Conservation (phyloP, 2,888 invertebrate genomes). For the Synergus itoensis region DNA sequence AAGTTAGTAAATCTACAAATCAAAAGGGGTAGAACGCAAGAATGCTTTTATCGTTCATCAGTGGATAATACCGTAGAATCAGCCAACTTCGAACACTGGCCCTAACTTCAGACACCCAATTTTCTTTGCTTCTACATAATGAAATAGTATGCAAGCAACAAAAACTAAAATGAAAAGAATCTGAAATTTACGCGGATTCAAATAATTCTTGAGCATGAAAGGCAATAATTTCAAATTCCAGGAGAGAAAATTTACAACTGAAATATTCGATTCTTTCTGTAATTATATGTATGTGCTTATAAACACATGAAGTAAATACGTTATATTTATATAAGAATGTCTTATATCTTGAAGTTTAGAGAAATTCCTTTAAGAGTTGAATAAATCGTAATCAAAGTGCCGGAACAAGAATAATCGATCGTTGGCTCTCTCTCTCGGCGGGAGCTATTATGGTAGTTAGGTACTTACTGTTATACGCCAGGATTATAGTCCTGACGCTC, state of each 20-base stretch:
- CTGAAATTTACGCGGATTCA: not conserved
- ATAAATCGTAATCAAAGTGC: conserved; percentile 39
- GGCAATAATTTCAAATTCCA: conserved; percentile 14
- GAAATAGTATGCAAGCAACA: too few species aligned
- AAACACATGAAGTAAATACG: not conserved
- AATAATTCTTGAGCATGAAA: not conserved
- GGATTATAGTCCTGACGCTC: conserved; percentile 51
- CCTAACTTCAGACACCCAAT: too few species aligned
- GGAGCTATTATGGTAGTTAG: conserved; percentile 39
- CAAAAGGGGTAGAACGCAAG: not conserved
- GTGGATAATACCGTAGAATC: too few species aligned
- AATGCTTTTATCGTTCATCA: not conserved
- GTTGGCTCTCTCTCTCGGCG: conserved; percentile 21
- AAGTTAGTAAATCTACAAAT: conserved; percentile 15
- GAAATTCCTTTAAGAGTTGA: conserved; percentile 27
- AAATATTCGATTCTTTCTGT: conserved; percentile 5
- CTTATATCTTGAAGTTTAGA: conserved; percentile 20
- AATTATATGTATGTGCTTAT: not conserved
- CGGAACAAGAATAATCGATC: conserved; percentile 41
- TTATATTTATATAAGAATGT: conserved; percentile 36
- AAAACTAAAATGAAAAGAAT: too few species aligned
- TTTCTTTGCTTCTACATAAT: too few species aligned
- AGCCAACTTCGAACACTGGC: too few species aligned
- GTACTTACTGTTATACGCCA: conserved; percentile 46
- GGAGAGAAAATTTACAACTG: not conserved